phyloP scores from a whole-genome alignment of 2,113 vertebrate genomes.

The Nibea coibor region DNA sequence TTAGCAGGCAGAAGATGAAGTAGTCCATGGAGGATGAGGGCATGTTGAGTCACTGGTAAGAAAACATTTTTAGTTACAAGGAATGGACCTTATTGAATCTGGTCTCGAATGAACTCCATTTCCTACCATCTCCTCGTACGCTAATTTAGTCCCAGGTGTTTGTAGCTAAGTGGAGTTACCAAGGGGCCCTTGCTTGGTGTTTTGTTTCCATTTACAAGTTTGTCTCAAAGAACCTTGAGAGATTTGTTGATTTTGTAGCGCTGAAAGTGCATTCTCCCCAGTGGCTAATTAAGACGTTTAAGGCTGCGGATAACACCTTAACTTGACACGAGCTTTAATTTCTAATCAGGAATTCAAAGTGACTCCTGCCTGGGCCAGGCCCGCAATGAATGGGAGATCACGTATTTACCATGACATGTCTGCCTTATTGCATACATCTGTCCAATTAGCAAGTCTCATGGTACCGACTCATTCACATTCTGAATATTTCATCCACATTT shows the following conservation, averaged over 20 bases:
- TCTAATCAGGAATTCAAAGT: constrained; percentile 79
- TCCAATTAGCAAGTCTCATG: constrained; percentile 75
- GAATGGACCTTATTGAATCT: constrained; percentile 34
- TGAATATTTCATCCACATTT: constrained; percentile 69
- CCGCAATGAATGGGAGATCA: constrained; percentile 74
- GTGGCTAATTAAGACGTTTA: constrained; percentile 67
- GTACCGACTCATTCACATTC: constrained; percentile 59
- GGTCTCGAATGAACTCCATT: constrained; percentile 47
- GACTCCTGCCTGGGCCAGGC: constrained; percentile 37
- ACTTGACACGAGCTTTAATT: constrained; percentile 78
- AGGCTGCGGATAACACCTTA: constrained; percentile 72
- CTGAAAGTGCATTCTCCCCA: constrained; percentile 57
- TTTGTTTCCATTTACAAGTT: constrained; percentile 62
- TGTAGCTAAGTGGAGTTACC: constrained; percentile 51
- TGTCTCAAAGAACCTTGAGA: constrained; percentile 47
- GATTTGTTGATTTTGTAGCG: constrained; percentile 57
- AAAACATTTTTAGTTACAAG: constrained; percentile 53
- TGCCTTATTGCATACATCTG: constrained; percentile 78
- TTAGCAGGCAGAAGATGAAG: constrained; percentile 48
- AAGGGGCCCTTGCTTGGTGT: constrained; percentile 18
- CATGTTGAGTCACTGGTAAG: constrained; percentile 58
- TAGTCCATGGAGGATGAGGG: constrained; percentile 54
- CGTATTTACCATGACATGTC: constrained; percentile 77
- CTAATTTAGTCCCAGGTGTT: constrained; percentile 66
- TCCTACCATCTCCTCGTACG: constrained; percentile 21